phyloP scores from a whole-genome alignment of 2,113 vertebrate genomes.

The Menidia beryllina region DNA sequence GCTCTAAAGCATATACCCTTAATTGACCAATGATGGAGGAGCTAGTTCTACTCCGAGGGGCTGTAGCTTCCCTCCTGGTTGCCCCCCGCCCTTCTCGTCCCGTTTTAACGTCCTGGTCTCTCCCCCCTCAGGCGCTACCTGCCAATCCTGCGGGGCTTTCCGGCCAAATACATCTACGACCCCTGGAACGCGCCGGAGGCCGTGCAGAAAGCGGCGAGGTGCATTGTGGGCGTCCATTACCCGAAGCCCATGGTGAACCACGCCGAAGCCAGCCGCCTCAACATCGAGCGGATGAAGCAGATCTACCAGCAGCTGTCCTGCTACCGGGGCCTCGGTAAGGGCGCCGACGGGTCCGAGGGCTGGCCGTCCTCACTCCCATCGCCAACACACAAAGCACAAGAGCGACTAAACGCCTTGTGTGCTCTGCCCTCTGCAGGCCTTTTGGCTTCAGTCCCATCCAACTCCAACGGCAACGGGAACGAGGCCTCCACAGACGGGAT shows the following conservation, averaged over 20 bases:
- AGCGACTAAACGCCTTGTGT: background rate
- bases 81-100: too few relatives aligned
- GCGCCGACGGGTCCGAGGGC: too few relatives aligned
- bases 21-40: too few relatives aligned
- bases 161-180: conserved; percentile 98
- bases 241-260: conserved; percentile 98
- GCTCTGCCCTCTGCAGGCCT: conserved; percentile 67
- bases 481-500: conserved; percentile 58
- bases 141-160: conserved; percentile 93
- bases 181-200: conserved; percentile 96
- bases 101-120: background rate
- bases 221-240: conserved; percentile 93
- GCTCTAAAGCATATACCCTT: too few relatives aligned
- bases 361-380: too few relatives aligned
- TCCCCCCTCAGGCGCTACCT: conserved; percentile 87
- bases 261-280: conserved; percentile 93
- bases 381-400: too few relatives aligned
- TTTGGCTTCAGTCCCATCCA: conserved; percentile 80
- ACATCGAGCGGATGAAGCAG: conserved; percentile 98
- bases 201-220: conserved; percentile 94
- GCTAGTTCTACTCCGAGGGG: too few relatives aligned
- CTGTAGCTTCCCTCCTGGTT: too few relatives aligned
- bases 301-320: conserved; percentile 98
- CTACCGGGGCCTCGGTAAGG: conserved; percentile 92
- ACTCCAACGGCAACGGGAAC: conserved; percentile 45